These are phyloP conservation scores for Epizoanthus fatuus DNA, from an alignment of 92 coral and sea anemone species.

Conservation along the genomic window DNA sequence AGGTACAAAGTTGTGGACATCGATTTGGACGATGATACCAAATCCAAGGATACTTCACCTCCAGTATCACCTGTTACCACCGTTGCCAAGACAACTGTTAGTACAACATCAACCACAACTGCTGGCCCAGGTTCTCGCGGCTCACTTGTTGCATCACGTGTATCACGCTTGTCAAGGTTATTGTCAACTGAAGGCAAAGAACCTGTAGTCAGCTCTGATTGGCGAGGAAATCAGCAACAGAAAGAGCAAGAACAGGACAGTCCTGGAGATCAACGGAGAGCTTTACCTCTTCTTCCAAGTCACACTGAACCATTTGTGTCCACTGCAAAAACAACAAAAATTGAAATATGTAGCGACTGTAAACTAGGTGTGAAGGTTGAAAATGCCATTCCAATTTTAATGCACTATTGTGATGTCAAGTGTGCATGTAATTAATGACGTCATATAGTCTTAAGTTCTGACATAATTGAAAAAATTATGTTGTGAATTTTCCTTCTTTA, in stretches of 20 bases:
- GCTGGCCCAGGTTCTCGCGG: conserved; percentile 37
- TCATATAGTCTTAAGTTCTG: too few species aligned
- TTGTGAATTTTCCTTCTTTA: too few species aligned
- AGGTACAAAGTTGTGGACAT: conserved; percentile 86
- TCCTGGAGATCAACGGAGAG: conserved; percentile 75
- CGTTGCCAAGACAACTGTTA: conserved; percentile 22
- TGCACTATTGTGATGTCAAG: too few species aligned
- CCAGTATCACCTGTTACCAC: conserved; percentile 25
- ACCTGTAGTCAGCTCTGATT: not conserved
- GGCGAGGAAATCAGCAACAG: conserved; percentile 23
- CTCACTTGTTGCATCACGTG: conserved; percentile 75
- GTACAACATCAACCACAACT: not conserved
- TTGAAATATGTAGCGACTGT: too few species aligned
- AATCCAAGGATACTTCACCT: conserved; percentile 18
- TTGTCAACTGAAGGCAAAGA: conserved; percentile 77
- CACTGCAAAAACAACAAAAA: conserved; percentile 85
- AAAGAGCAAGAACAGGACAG: conserved; percentile 49
- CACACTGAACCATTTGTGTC: conserved; percentile 82
- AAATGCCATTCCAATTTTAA: too few species aligned
- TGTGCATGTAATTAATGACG: too few species aligned
- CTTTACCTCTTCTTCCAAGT: conserved; percentile 76
- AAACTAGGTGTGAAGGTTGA: too few species aligned
- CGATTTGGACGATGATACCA: conserved; percentile 65
- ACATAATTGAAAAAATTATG: too few species aligned
- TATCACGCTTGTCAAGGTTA: conserved; percentile 74